Base-by-base conservation (phyloP, 1,140 invertebrate species). In the Eumaeus atala region DNA sequence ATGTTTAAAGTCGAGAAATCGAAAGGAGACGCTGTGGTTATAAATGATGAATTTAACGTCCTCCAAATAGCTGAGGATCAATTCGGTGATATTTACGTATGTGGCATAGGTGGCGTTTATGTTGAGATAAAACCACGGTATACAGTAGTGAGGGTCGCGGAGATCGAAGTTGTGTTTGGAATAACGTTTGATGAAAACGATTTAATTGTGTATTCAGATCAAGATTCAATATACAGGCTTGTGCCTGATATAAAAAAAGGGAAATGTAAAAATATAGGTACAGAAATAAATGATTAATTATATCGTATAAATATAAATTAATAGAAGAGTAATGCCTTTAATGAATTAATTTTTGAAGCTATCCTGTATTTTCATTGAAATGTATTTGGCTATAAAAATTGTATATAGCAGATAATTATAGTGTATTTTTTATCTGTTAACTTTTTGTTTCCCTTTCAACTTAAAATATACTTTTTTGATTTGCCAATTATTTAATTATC, bases 41-140 rank as follows among this genome's bases (percentile, higher is more conserved):
- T 84, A 7, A 61, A 62, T 47, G 77, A 81, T 55, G 66, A 70
- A 11, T 61, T 76, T 5, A 50, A 54, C 17, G 51, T 81, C 0
- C 49, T 74, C 51, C 78, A 82, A 49, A 82, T 84, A n/a, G 64
- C 61, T 1, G 75, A 84, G 56, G 81, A 84, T 52, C 59, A 51
- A 12, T 82, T 72, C 48, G 78, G 81, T 0, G 81, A 84, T 51
- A 44, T 77, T 14, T 81, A 81, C 51, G 72, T 82, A n/a, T 72
- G 74, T 67, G 67, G 59, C 4, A 55, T 47, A 14, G 65, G 79
- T 54, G 78, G 78, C 0, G 67, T 82, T 36, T 81, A 79, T 49
- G 44, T 81, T 0, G 81, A 84, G 64, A 66, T 75, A 40, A 84
- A 82, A 37, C 81, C 77, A 3, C 72, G 66, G 59, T n/a, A 54